These are phyloP conservation scores for Cephus cinctus DNA, from an alignment of 1,140 invertebrate species.

Conservation along the genomic window DNA sequence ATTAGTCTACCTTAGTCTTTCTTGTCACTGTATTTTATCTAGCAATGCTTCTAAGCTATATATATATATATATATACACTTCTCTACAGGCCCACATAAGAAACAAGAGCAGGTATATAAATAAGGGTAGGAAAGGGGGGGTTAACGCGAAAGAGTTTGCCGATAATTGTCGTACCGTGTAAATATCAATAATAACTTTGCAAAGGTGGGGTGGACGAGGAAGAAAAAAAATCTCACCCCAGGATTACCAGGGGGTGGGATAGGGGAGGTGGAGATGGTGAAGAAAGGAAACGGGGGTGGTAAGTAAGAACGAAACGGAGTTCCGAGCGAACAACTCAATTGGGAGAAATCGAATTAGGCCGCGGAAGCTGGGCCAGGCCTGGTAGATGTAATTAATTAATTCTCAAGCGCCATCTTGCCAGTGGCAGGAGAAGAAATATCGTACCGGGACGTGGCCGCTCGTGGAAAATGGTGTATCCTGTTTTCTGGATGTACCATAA, in stretches of 20 bases:
- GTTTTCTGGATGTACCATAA: no score
- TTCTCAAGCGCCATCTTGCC: conserved; percentile 43
- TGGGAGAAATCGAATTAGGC: conserved; percentile 49
- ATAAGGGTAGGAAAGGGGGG: not conserved
- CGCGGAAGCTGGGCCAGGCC: conserved; percentile 11
- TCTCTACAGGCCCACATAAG: no score
- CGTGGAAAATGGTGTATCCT: no score
- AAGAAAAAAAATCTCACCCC: no score
- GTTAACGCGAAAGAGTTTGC: conserved; percentile 10
- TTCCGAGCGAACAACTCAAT: conserved; percentile 41
- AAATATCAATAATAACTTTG: conserved; percentile 43
- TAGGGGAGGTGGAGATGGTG: no score
- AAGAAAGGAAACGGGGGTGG: conserved; percentile 10
- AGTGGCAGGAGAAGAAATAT: conserved; percentile 39
- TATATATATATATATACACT: no score
- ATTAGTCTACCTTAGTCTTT: no score
- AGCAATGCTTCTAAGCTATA: no score
- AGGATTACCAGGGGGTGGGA: no score
- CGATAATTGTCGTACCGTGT: conserved; percentile 49
- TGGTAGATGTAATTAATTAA: conserved; percentile 51
- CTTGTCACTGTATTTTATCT: no score
- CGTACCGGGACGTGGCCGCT: no score
- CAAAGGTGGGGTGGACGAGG: conserved; percentile 17
- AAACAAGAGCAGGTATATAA: no score
- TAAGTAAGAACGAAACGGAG: conserved; percentile 12